Percentiles rank a stretch among this genome's conserved stretches.
These are phyloP conservation scores for Drosophila paulistorum DNA, from an alignment of 1,140 invertebrate genomes.

Conservation along the genomic window DNA sequence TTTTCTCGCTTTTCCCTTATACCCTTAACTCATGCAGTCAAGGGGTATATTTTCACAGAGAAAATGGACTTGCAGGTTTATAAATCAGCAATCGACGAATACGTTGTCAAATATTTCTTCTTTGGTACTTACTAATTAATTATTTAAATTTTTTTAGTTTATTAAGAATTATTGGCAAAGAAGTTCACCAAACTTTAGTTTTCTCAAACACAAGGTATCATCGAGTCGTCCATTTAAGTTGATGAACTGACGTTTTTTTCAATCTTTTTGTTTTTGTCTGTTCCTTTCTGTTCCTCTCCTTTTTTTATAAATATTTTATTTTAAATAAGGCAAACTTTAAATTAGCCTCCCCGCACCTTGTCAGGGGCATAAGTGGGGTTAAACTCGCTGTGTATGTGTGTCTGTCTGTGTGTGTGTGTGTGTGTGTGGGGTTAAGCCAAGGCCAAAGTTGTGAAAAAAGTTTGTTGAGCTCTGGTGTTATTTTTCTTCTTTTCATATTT, in stretches of 20 bases:
- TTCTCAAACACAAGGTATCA: not conserved
- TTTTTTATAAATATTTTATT: slow-evolving; percentile 67
- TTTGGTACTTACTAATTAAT: no score
- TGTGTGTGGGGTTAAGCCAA: slow-evolving; percentile 60
- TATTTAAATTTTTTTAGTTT: no score
- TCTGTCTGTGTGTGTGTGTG: slow-evolving; percentile 26
- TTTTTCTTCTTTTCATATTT: slow-evolving; percentile 29
- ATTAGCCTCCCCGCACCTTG: slow-evolving; percentile 51
- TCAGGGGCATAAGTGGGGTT: slow-evolving; percentile 64
- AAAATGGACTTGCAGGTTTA: no score
- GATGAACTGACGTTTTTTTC: not conserved
- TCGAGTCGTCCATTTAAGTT: not conserved
- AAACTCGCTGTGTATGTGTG: slow-evolving; percentile 36
- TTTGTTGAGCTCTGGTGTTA: slow-evolving; percentile 29
- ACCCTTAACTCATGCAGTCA: not conserved
- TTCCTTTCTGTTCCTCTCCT: slow-evolving; percentile 21
- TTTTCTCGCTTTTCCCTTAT: not conserved
- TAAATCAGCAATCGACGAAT: no score
- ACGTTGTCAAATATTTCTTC: no score
- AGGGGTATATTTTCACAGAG: not conserved
- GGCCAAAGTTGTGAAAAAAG: slow-evolving; percentile 69
- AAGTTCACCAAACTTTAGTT: not conserved
- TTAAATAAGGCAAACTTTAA: slow-evolving; percentile 76
- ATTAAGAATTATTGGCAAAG: no score
- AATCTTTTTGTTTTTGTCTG: slow-evolving; percentile 1